phyloP scores from a whole-genome alignment of 2,888 invertebrate genomes.

The Gonocerus acuteangulatus region DNA sequence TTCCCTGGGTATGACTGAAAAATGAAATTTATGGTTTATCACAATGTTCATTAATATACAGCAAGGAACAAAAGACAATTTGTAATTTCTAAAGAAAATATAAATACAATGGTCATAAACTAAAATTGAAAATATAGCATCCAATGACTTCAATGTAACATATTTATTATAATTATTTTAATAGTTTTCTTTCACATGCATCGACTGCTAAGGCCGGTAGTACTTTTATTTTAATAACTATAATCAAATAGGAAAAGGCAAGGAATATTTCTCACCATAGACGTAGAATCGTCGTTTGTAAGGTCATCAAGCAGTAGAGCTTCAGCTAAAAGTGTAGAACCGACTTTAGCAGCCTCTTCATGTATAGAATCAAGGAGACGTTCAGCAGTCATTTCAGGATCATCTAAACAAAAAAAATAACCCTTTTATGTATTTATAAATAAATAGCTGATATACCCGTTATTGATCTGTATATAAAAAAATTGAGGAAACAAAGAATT shows the following conservation, averaged over 20 bases:
- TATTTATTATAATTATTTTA: background rate
- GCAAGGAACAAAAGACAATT: too few species aligned
- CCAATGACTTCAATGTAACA: background rate
- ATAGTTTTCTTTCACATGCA: too few species aligned
- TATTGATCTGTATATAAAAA: too few species aligned
- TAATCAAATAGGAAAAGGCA: too few species aligned
- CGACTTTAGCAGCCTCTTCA: slow-evolving; percentile 32
- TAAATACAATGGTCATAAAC: too few species aligned
- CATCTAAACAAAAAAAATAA: background rate
- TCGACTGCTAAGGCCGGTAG: too few species aligned
- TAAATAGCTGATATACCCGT: too few species aligned
- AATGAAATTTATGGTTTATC: too few species aligned
- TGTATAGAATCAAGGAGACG: slow-evolving; percentile 34
- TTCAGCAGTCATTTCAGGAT: slow-evolving; percentile 29
- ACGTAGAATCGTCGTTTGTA: slow-evolving; percentile 29
- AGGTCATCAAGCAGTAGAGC: slow-evolving; percentile 32
- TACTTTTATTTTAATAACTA: too few species aligned
- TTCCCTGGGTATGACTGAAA: slow-evolving; percentile 6
- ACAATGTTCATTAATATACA: too few species aligned
- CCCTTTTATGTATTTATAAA: background rate
- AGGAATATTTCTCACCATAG: slow-evolving; percentile 6
- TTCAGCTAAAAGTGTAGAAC: slow-evolving; percentile 26
- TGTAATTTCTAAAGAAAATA: too few species aligned
- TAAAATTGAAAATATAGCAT: background rate
- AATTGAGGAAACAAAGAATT: too few species aligned